These are phyloP conservation scores for Capitulum mitella DNA, from an alignment of 2,888 invertebrate genomes.

Conservation along the genomic window DNA sequence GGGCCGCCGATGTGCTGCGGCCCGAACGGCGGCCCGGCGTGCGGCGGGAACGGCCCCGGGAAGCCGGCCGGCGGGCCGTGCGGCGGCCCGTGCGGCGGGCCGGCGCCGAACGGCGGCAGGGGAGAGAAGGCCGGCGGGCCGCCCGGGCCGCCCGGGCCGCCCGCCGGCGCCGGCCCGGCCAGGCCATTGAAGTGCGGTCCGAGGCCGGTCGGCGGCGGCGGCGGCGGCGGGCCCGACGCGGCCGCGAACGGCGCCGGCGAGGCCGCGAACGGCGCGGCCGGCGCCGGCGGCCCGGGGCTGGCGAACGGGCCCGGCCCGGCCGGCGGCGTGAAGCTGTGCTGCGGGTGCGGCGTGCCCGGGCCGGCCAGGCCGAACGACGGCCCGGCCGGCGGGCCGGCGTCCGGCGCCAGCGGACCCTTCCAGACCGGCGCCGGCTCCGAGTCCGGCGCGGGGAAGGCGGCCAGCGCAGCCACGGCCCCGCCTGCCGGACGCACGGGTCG, in stretches of 20 bases:
- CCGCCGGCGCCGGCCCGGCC: not conserved
- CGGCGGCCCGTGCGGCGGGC: not conserved
- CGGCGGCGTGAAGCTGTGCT: slow-evolving; percentile 20
- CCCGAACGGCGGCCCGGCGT: not conserved
- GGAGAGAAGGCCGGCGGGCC: not conserved
- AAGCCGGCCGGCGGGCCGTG: slow-evolving; percentile 4
- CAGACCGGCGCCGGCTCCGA: not conserved
- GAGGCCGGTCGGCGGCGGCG: not conserved
- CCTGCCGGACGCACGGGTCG: too few species aligned
- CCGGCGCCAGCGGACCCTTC: slow-evolving; percentile 20
- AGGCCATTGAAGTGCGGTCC: slow-evolving; percentile 1
- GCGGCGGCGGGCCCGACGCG: not conserved
- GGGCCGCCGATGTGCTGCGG: slow-evolving; percentile 10
- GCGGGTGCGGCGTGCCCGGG: slow-evolving; percentile 8
- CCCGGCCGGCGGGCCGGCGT: slow-evolving; percentile 1
- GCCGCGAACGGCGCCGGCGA: slow-evolving; percentile 1
- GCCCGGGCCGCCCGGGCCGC: not conserved
- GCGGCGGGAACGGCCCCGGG: not conserved
- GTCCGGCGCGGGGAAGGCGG: not conserved
- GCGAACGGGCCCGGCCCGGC: not conserved
- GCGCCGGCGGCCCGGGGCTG: not conserved
- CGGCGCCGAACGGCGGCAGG: not conserved
- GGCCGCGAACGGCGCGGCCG: not conserved
- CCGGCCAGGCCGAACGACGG: slow-evolving; percentile 17
- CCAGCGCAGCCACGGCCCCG: slow-evolving; percentile 7